Percentiles rank a stretch among this genome's conserved stretches.
Conservation (phyloP, 23 tunicate species). For the Trididemnum nubilum region DNA sequence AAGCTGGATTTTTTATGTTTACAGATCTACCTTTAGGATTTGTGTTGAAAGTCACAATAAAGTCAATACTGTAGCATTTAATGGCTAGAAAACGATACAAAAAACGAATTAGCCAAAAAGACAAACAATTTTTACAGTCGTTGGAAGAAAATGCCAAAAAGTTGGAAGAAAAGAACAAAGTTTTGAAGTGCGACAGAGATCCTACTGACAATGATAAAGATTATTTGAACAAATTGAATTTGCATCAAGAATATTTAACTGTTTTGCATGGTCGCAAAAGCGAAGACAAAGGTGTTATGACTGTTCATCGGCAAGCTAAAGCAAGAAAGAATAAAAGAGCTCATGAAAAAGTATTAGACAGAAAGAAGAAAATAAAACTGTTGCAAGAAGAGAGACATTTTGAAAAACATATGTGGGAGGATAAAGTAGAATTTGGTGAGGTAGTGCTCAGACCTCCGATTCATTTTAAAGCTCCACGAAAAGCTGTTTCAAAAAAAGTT, state of each 20-base stretch:
- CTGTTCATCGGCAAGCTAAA: not conserved
- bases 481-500: constrained; percentile 4
- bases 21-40: no score
- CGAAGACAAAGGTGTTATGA: not conserved
- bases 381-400: not conserved
- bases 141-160: constrained; percentile 3
- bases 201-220: not conserved
- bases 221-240: not conserved
- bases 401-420: constrained; percentile 32
- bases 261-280: not conserved
- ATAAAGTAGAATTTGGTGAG: constrained; percentile 31
- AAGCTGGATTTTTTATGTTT: no score
- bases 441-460: constrained; percentile 33
- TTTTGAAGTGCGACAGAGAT: not conserved
- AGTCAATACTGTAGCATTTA: no score
- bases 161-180: not conserved
- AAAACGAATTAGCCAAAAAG: not conserved
- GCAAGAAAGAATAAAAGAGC: not conserved
- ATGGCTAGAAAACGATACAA: constrained; percentile 36
- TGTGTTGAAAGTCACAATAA: no score
- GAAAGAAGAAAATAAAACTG: not conserved
- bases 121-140: constrained; percentile 9
- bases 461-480: not conserved
- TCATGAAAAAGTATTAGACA: not conserved
- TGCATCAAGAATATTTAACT: not conserved